Evolutionary conservation across 2,113 vertebrate genomes (phyloP).

Genomic region (Oenanthe oenanthe): DNA sequence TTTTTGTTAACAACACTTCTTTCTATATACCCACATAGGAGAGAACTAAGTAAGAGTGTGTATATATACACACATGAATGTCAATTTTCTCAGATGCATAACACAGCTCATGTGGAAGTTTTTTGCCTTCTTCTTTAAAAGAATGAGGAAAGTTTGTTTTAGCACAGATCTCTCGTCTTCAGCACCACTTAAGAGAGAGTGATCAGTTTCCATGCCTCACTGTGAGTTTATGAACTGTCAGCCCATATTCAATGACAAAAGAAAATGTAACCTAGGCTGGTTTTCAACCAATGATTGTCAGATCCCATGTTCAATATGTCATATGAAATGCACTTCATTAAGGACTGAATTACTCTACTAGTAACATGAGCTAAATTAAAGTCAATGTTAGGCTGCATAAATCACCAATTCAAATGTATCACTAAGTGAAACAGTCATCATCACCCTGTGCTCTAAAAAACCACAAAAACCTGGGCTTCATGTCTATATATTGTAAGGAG

Average conservation of each 20-base stretch:
- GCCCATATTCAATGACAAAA: conserved; percentile 64
- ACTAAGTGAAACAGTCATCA: conserved; percentile 47
- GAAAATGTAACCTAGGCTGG: conserved; percentile 58
- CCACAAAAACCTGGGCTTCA: conserved; percentile 43
- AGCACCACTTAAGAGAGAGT: conserved; percentile 7
- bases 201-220: not conserved
- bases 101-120: not conserved
- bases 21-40: not conserved
- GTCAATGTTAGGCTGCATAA: conserved; percentile 59
- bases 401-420: conserved; percentile 67
- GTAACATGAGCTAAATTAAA: conserved; percentile 75
- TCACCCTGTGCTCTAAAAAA: conserved; percentile 52
- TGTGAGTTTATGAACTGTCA: conserved; percentile 73
- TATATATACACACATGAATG: not conserved
- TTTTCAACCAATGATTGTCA: conserved; percentile 67
- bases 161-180: not conserved
- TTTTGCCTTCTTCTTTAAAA: not conserved
- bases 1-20: not conserved
- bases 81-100: not conserved
- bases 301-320: conserved; percentile 69
- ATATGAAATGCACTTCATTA: conserved; percentile 71
- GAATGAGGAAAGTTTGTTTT: conserved; percentile 3
- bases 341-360: conserved; percentile 68
- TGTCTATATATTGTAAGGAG: not conserved
- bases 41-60: not conserved